These are phyloP conservation scores for Erebia ligea DNA, from an alignment of 2,888 invertebrate genomes.

Conservation along the genomic window DNA sequence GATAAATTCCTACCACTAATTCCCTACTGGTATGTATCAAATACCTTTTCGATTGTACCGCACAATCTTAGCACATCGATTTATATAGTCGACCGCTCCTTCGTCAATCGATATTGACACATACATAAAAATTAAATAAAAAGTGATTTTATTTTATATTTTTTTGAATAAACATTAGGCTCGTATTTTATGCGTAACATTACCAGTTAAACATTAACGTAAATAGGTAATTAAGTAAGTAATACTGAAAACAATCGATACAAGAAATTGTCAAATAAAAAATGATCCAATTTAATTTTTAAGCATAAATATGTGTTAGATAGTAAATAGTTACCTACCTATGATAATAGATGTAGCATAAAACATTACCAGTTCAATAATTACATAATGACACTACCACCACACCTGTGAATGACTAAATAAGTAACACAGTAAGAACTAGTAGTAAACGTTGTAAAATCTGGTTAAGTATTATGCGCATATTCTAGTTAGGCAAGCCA, in stretches of 20 bases:
- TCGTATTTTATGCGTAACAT: too few species aligned
- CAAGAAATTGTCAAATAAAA: too few species aligned
- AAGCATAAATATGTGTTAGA: not conserved
- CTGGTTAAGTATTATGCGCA: slow-evolving; percentile 22
- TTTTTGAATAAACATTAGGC: not conserved
- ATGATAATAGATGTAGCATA: not conserved
- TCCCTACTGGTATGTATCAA: not conserved
- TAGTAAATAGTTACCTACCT: not conserved
- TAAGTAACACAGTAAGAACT: slow-evolving; percentile 8
- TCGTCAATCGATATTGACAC: not conserved
- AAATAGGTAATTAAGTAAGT: too few species aligned
- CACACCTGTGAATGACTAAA: slow-evolving; percentile 24
- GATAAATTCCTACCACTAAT: not conserved
- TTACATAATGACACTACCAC: slow-evolving; percentile 16
- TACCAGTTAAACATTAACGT: too few species aligned
- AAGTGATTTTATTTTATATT: not conserved
- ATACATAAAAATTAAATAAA: not conserved
- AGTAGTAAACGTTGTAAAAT: slow-evolving; percentile 16
- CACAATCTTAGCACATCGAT: not conserved
- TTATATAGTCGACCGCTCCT: not conserved
- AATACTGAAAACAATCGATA: too few species aligned
- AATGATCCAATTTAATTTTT: too few species aligned
- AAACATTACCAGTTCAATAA: slow-evolving; percentile 9
- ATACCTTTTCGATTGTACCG: not conserved
- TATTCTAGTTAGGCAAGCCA: slow-evolving; percentile 26